Base-by-base conservation (phyloP, 2,797 vertebrate species). In the Echiichthys vipera region DNA sequence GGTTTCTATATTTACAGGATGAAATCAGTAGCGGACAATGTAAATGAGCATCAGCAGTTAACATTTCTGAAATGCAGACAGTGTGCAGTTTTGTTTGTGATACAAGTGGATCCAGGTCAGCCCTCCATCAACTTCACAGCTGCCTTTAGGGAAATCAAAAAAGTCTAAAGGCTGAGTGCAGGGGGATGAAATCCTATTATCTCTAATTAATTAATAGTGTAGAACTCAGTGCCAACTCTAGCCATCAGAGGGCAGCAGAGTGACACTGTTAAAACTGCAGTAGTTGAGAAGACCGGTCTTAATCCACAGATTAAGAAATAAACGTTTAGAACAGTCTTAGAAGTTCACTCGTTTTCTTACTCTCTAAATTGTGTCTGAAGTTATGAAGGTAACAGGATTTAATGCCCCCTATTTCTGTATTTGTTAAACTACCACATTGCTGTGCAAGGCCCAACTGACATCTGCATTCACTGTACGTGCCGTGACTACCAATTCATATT, bases 161-260 rank as follows among this genome's bases (percentile, higher is more conserved):
- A n/a, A 42, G 46, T 12, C 14, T 56, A n/a, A 39, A 24, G 1
- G 56, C 3, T 20, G 5, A 27, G 59, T 36, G 29, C 18, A 34
- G 58, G 7, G 0, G 14, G 27, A 27, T 43, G 2, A 32, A 64
- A 57, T 7, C 6, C 7, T 15, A 14, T 29, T 4, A 43, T n/a
- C n/a, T n/a, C n/a, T n/a, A 36, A 4, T 36, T 18, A 15, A 14
- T 29, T 15, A 45, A 12, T 9, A 40, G 18, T 29, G 32, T 47
- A n/a, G 8, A 37, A 14, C 3, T 24, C 25, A 80, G 32, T 67
- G 30, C 24, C 25, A 46, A 15, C 37, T 83, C 14, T 0, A 13
- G 40, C 76, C 92, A 83, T 65, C 67, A 91, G 91, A 66, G 81
- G 74, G 82, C 81, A 89, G 84, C 71, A 89, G 56, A 77, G 47